A percentile compares a stretch with the other conserved stretches of the same genome.
Conservation (phyloP, 1,140 invertebrate genomes). For the Scaptomyza hsui region DNA sequence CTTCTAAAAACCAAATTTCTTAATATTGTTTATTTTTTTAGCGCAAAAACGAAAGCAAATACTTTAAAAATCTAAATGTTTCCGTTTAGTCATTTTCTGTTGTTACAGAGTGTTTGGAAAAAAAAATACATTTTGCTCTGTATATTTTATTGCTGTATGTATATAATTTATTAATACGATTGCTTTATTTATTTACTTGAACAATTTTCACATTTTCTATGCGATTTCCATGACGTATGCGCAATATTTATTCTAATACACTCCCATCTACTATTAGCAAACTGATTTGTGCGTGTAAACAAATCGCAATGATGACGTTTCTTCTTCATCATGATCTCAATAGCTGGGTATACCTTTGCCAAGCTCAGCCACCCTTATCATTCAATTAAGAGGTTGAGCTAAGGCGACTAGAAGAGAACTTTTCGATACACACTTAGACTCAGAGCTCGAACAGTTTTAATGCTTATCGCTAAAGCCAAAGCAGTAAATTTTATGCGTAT, state of each 20-base stretch:
- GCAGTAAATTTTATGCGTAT: constrained; percentile 69
- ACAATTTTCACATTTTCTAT: constrained; percentile 65
- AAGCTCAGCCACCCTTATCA: constrained; percentile 10
- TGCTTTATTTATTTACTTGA: constrained; percentile 70
- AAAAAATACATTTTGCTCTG: constrained; percentile 4
- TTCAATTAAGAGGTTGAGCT: constrained; percentile 11
- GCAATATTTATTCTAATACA: constrained; percentile 27
- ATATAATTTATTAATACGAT: constrained; percentile 56
- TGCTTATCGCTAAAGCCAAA: constrained; percentile 52
- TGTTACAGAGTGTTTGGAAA: constrained; percentile 1
- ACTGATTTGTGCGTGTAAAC: constrained; percentile 42
- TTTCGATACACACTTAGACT: constrained; percentile 23
- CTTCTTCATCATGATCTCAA: constrained; percentile 3
- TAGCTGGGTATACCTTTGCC: constrained; percentile 6
- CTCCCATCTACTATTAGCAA: constrained; percentile 12
- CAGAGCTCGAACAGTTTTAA: constrained; percentile 52
- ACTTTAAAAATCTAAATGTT: background rate
- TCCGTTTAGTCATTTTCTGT: too few relatives aligned
- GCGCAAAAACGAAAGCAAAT: too few relatives aligned
- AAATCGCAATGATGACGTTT: constrained; percentile 47
- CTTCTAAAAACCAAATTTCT: background rate
- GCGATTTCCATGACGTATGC: constrained; percentile 64
- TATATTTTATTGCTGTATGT: constrained; percentile 24
- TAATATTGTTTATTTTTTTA: background rate
- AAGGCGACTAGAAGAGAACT: background rate